A percentile compares a stretch with the other conserved stretches of the same genome.
phyloP scores from a whole-genome alignment of 2,888 invertebrate species.

The Galerucella nymphaeae region DNA sequence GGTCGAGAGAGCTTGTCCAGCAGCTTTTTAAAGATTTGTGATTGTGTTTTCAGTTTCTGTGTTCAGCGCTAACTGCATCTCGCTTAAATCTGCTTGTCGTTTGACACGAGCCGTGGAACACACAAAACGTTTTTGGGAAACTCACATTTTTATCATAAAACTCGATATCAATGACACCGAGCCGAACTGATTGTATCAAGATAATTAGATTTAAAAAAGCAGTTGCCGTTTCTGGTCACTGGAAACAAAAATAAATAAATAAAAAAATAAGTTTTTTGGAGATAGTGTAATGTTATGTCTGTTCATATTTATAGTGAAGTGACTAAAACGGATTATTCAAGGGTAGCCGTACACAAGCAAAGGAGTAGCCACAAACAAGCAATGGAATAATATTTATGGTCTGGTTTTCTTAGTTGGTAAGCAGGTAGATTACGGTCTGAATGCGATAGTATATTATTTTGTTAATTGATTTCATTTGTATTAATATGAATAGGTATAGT shows the following conservation, averaged over 20 bases:
- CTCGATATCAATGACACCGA: conserved; percentile 1
- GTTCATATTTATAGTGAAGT: too few relatives aligned
- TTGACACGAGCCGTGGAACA: conserved; percentile 32
- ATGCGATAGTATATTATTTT: too few relatives aligned
- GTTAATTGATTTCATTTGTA: too few relatives aligned
- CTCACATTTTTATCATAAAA: conserved; percentile 9
- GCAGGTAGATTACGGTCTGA: too few relatives aligned
- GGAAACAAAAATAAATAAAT: background rate
- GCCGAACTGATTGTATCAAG: background rate
- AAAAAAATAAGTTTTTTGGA: too few relatives aligned
- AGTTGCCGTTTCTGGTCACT: background rate
- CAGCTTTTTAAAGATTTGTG: conserved; percentile 40
- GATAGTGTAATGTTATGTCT: too few relatives aligned
- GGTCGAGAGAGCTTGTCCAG: conserved; percentile 33
- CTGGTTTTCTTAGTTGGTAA: too few relatives aligned
- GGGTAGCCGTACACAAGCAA: too few relatives aligned
- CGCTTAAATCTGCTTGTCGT: conserved; percentile 33
- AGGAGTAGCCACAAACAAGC: too few relatives aligned
- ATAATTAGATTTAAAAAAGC: background rate
- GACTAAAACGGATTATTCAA: too few relatives aligned
- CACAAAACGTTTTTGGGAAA: conserved; percentile 31
- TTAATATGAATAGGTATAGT: too few relatives aligned
- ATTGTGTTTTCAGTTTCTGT: conserved; percentile 23
- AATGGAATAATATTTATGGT: too few relatives aligned
- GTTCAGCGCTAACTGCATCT: conserved; percentile 35